Base-by-base conservation (phyloP, 2,113 vertebrate genomes). In the Oreochromis tanganicae region DNA sequence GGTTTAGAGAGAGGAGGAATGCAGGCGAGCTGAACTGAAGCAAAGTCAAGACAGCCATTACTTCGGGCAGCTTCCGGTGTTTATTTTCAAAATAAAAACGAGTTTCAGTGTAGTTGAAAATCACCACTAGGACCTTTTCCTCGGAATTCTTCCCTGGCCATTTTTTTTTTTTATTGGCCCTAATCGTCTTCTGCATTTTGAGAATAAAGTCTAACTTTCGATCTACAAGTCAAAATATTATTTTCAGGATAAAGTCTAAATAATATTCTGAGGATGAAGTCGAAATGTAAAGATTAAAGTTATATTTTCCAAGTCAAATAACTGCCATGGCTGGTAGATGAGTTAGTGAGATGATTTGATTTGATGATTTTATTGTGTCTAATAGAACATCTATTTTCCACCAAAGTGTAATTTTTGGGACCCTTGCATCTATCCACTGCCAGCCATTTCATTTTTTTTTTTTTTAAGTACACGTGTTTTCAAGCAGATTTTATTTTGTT, bases 1-100 rank as follows among this genome's bases (percentile, higher is more conserved):
- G 93, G 95, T 95, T 94, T 90, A 68, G 93, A 93, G 95, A 95
- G 93, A 95, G 91, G 91, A 96, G 96, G 96, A 97, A 97, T 96
- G 96, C 96, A 95, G 95, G 86, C 94, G 93, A 93, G 87, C 95
- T 91, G 94, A 92, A 94, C 88, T 66, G 73, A 75, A 56, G 16
- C 59, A 32, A 11, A 21, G 66, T 80, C 83, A 84, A 88, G 2
- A 3, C 0, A 4, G 13, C 5, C 32, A 1, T 5, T 0, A 1
- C 1, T 1, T 14, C 27, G 1, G 1, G 1, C 0, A 1, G 8
- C 75, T 55, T 94, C 95, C 92, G 90, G 78, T 0, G 21, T 0
- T 0, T 24, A 0, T 9, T 95, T 94, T 93, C 92, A 95, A 82
- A 94, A 48, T 93, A 90, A 93, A 88, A 55, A 13, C 6, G 1